Base-by-base conservation (phyloP, 1,140 invertebrate species). In the Charaxes varanes region DNA sequence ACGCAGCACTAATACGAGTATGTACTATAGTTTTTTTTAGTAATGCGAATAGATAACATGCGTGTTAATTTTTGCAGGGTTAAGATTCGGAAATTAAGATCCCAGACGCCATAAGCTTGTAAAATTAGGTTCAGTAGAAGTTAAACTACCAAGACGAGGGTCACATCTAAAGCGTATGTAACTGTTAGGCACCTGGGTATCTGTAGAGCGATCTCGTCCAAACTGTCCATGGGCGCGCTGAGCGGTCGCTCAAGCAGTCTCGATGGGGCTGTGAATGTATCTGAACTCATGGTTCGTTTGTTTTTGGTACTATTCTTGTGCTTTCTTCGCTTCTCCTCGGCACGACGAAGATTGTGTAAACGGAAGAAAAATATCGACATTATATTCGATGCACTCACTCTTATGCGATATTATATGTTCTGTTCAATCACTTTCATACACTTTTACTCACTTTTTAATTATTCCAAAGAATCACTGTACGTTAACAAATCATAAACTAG, bases 281-380 rank as follows among this genome's bases (percentile, higher is more conserved):
- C 60, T 70, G 85, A 76, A 87, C 87, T 59, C 84, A 84, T 74
- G 81, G 78, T 62, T 77, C 77, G 63, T 80, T 81, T 70, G 82
- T 83, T 69, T 35, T 65, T 86, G 53, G 85, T 47, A 34, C 86
- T 77, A 42, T 54, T 83, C 59, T 84, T 53, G 21, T 36, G 48
- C 62, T 85, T 87, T 45, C 86, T 86, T 62, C 85, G 85, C 38
- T 86, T 91, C 62, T 93, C 92, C 82, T 93, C 91, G 65, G 91
- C 91, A 22, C 93, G 89, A 69, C 91, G 92, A 62, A 95, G 88
- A 83, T 95, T 94, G 88, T 94, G 94, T 72, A 95, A 89, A 38
- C 94, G 93, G 86, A 96, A 96, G 90, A 96, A 96, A 88, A 95
- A 97, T 88, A 96, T 90, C 87, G 94, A 96, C 94, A 96, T 95